Base-by-base conservation (phyloP, 1,140 invertebrate species). In the Lepidurus packardi region DNA sequence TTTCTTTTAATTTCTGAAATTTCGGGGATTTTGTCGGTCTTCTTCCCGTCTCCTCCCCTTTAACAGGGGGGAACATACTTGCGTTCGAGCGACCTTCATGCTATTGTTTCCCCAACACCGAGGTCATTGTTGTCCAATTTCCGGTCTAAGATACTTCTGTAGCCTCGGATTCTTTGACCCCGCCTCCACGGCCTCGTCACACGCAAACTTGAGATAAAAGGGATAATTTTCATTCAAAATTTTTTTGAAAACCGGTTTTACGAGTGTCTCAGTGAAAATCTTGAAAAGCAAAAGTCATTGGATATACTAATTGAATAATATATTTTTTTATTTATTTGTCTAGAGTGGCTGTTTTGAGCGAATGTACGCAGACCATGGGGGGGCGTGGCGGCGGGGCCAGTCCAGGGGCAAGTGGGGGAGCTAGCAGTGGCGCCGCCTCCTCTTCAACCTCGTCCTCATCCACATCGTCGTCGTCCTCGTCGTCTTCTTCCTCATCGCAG, bases 281-380 rank as follows among this genome's bases (percentile, higher is more conserved):
- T 34, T 34, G 3, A 34, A 34, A 34, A 34, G 34, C 34, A 34
- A 34, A 34, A 34, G 34, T 34, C 4, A 34, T 34, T 34, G 0
- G 34, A 34, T 34, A 4, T 34, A 34, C 2, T 34, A 47, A 47
- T 7, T 7, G 1, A 47, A 11, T 10, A 65, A 65, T 65, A 65
- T 73, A 24, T 25, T 65, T 53, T 41, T 43, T 45, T 44, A 34
- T 53, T 77, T 77, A 34, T 78, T 79, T 80, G 65, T 83, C 81
- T 87, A 92, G 91, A 89, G 90, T 92, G 90, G 90, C 91, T 89
- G 90, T 89, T 84, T 89, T 90, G 90, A 93, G 92, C 89, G 92
- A 94, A 88, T 93, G 92, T 90, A 91, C 91, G 88, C 91, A 89
- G 85, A 88, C 80, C 44, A 65, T 47, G 44, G 44, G 76, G 21